Base-by-base conservation (phyloP, 2,888 invertebrate genomes). In the Gonocerus acuteangulatus region DNA sequence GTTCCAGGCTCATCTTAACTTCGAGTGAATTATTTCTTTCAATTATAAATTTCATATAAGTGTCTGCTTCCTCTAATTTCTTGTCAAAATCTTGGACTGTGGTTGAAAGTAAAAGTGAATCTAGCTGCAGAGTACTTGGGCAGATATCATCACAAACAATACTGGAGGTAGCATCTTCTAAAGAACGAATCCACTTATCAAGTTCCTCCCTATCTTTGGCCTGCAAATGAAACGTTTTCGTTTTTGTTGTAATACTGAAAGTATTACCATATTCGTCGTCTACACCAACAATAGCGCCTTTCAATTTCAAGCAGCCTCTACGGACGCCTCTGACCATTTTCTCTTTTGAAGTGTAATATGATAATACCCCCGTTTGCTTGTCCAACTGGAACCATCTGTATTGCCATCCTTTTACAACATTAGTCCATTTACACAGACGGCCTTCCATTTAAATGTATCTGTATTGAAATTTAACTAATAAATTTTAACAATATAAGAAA, bases 141-240 rank as follows among this genome's bases (percentile, higher is more conserved):
- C 61, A 61, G 60, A 61, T 65, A 61, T 66, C 65, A 15, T 83
- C 78, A 71, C 80, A 82, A 56, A 82, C 85, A 77, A 94, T 94
- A 67, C 91, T 80, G 58, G 87, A 77, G 74, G 97, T 96, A 39
- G 95, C 92, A 73, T 93, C 93, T 75, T 99, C 96, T 65, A 99
- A 77, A 44, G 92, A 90, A 42, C 90, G 83, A 61, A 99, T 91
- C 99, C 99, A 99, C 68, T 87, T 85, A 74, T 97, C 95, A 56
- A 97, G 81, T 74, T 99, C 97, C 58, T 90, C 89, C 9, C 88
- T 87, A 75, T 96, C 94, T 69, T 93, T 82, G 18, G 96, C 96
- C 82, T 99, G 97, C 75, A 99, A 95, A 77, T 99, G 99, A 78
- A 99, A 99, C 13, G 95, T 95, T 77, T 99, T 99, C 70, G 95